Evolutionary conservation across 1,140 invertebrate genomes (phyloP).

Genomic region (Lethrus apterus): DNA sequence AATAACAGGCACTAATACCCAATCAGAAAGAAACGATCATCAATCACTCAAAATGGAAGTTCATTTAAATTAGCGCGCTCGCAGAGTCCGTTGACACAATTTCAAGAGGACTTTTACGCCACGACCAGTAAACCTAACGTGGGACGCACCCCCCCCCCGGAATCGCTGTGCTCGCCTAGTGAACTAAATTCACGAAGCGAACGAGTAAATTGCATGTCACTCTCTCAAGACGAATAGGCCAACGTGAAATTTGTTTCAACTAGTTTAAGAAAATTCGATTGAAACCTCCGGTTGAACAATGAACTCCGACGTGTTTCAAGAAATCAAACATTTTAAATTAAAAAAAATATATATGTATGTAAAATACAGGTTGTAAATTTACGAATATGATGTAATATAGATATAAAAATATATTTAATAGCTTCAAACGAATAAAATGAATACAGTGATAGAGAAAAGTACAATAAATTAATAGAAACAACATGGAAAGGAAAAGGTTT

Average conservation of each 20-base stretch:
- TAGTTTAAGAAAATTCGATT: slow-evolving; percentile 18
- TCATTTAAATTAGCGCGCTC: slow-evolving; percentile 11
- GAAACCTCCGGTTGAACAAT: no score
- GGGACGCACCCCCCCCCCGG: slow-evolving; percentile 6
- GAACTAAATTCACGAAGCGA: slow-evolving; percentile 29
- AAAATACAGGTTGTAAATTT: no score
- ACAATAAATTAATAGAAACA: no score
- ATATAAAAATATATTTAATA: no score
- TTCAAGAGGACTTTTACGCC: not conserved
- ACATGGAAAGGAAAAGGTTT: no score
- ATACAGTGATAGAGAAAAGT: no score
- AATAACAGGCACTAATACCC: slow-evolving; percentile 6
- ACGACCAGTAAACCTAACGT: slow-evolving; percentile 9
- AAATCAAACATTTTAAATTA: no score
- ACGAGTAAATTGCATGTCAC: slow-evolving; percentile 35
- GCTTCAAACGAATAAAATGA: no score
- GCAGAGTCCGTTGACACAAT: slow-evolving; percentile 10
- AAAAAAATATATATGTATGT: no score
- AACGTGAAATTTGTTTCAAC: slow-evolving; percentile 35
- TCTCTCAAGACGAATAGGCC: slow-evolving; percentile 31
- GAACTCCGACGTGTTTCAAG: not conserved
- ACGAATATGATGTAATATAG: no score
- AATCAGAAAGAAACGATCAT: slow-evolving; percentile 7
- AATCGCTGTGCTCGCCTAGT: slow-evolving; percentile 19
- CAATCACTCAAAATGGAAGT: slow-evolving; percentile 10